Evolutionary conservation across 2,113 vertebrate genomes (phyloP).

Genomic region (Channa maculata): DNA sequence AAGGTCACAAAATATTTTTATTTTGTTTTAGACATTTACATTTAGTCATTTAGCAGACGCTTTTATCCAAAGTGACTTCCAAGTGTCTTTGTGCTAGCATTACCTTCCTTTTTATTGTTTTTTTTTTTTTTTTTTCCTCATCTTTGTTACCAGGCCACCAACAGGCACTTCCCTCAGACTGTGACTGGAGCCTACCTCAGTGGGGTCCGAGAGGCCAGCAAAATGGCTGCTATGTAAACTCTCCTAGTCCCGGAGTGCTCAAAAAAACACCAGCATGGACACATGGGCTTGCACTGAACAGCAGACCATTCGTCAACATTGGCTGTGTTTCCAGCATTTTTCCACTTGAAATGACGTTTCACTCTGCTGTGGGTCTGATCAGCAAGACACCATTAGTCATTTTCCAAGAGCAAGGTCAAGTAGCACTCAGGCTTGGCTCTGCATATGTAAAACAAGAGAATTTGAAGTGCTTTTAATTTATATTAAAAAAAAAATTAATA

Average conservation of each 20-base stretch:
- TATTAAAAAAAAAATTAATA: conserved; percentile 7
- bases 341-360: conserved; percentile 24
- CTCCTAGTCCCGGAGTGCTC: conserved; percentile 2
- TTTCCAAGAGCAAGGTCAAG: conserved; percentile 9
- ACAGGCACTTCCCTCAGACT: conserved; percentile 97
- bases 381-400: not conserved
- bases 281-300: conserved; percentile 25
- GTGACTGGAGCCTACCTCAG: conserved; percentile 98
- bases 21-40: no score
- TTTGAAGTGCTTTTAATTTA: conserved; percentile 41
- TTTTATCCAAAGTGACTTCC: no score
- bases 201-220: conserved; percentile 97
- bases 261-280: conserved; percentile 68
- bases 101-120: no score
- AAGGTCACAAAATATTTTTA: no score
- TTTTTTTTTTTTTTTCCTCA: no score
- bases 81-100: no score
- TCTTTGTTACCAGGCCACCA: conserved; percentile 88
- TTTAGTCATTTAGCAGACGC: no score
- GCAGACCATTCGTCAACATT: conserved; percentile 3
- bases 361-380: conserved; percentile 25
- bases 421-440: not conserved
- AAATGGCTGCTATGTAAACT: conserved; percentile 91
- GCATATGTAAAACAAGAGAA: conserved; percentile 8
- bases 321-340: conserved; percentile 4